Conservation (phyloP, 2,888 invertebrate species). For the Phorcus lineatus region DNA sequence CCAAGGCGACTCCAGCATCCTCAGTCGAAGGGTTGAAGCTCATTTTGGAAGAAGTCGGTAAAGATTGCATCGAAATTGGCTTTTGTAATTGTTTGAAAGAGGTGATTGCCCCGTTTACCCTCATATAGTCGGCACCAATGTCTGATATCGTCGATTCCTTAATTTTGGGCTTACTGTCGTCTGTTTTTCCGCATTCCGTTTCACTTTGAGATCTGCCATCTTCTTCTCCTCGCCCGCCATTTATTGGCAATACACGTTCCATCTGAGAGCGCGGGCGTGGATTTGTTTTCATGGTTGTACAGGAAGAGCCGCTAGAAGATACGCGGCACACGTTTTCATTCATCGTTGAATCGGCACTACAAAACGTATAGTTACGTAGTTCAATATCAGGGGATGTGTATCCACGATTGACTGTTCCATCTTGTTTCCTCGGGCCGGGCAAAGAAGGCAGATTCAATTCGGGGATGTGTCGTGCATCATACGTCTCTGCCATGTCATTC, state of each 20-base stretch:
- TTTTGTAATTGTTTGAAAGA: slow-evolving; percentile 98
- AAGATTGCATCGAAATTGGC: slow-evolving; percentile 92
- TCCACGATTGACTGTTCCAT: slow-evolving; percentile 67
- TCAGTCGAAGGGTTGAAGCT: slow-evolving; percentile 80
- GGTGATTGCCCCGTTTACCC: slow-evolving; percentile 96
- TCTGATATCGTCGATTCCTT: slow-evolving; percentile 83
- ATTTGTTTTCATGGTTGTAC: slow-evolving; percentile 34
- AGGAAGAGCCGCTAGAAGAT: neutral
- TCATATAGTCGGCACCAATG: slow-evolving; percentile 95
- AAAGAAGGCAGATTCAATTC: slow-evolving; percentile 26
- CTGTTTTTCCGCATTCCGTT: slow-evolving; percentile 31
- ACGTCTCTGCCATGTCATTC: slow-evolving; percentile 33
- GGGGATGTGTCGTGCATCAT: slow-evolving; percentile 10
- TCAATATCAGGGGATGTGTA: slow-evolving; percentile 72
- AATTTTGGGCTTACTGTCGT: slow-evolving; percentile 34
- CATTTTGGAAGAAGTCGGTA: slow-evolving; percentile 84
- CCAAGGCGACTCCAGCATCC: slow-evolving; percentile 88
- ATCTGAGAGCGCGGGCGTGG: slow-evolving; percentile 44
- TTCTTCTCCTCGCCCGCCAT: slow-evolving; percentile 40
- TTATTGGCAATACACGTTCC: slow-evolving; percentile 46
- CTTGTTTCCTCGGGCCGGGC: slow-evolving; percentile 42
- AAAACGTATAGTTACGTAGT: slow-evolving; percentile 60
- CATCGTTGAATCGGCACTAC: neutral
- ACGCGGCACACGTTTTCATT: neutral
- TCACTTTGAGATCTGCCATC: slow-evolving; percentile 9